Evolutionary conservation across 2,113 vertebrate genomes (phyloP).

Genomic region (Rhynchopsitta pachyrhyncha): DNA sequence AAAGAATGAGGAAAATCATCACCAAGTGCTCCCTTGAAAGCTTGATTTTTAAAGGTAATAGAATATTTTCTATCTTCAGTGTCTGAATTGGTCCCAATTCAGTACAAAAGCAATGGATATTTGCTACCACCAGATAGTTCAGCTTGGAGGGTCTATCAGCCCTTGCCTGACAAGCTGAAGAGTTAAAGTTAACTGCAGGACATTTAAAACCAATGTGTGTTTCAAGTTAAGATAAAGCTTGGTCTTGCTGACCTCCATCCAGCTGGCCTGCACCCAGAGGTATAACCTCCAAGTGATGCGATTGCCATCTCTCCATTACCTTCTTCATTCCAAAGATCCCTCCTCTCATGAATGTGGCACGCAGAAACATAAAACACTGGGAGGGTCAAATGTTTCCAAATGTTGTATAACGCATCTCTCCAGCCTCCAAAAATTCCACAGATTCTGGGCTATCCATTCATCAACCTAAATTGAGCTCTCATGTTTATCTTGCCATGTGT

Average conservation of each 20-base stretch:
- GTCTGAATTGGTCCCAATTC: not conserved
- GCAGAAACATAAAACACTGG: not conserved
- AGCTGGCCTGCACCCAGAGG: not conserved
- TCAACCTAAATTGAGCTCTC: constrained; percentile 36
- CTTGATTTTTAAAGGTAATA: not conserved
- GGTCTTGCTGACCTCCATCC: not conserved
- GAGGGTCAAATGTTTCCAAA: constrained; percentile 10
- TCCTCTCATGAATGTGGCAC: not conserved
- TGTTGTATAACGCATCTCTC: not conserved
- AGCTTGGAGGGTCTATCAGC: not conserved
- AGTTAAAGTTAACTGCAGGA: not conserved
- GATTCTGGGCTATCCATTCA: constrained; percentile 48
- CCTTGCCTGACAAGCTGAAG: not conserved
- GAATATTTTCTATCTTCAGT: not conserved
- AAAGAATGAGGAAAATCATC: not conserved
- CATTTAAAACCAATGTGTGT: constrained; percentile 6
- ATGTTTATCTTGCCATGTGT: not conserved
- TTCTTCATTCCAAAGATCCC: not conserved
- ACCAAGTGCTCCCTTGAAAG: not conserved
- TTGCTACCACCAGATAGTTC: not conserved
- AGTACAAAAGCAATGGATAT: not conserved
- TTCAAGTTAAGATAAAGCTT: not conserved
- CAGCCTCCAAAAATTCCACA: constrained; percentile 24
- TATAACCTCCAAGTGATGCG: not conserved
- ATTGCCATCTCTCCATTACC: not conserved